These are phyloP conservation scores for Strigamia maritima DNA, from an alignment of 2,888 invertebrate genomes.

Conservation along the genomic window DNA sequence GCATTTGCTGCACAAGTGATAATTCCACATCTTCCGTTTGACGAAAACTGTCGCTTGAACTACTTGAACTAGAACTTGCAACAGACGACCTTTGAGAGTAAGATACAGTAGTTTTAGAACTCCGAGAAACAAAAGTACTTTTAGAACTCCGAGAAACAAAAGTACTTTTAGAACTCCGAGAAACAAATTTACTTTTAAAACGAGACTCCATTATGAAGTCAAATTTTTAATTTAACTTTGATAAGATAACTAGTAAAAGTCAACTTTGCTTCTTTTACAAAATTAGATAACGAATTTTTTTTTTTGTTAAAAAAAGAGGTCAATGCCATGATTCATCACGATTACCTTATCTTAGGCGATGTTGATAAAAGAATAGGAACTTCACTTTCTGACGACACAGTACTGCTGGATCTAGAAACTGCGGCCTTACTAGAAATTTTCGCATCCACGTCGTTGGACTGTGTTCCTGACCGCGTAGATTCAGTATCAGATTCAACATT, in stretches of 20 bases:
- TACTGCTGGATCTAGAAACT: slow-evolving; percentile 24
- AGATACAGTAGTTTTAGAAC: neutral
- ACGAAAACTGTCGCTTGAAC: slow-evolving; percentile 45
- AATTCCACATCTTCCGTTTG: slow-evolving; percentile 42
- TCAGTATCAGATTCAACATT: slow-evolving; percentile 18
- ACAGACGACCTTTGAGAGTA: slow-evolving; percentile 41
- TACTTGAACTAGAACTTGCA: slow-evolving; percentile 43
- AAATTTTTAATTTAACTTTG: neutral
- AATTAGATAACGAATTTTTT: too few relatives aligned
- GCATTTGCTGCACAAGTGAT: slow-evolving; percentile 2
- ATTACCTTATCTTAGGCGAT: slow-evolving; percentile 26
- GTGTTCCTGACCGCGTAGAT: neutral
- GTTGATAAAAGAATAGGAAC: neutral
- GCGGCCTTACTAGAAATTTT: neutral
- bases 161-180: neutral
- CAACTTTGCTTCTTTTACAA: too few relatives aligned
- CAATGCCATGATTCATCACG: too few relatives aligned
- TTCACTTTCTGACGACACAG: slow-evolving; percentile 18
- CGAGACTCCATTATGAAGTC: neutral
- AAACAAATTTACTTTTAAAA: neutral
- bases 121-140: neutral
- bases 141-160: neutral
- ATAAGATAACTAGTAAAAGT: neutral
- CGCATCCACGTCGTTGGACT: neutral
- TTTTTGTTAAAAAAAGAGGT: too few relatives aligned